Evolutionary conservation across 2,113 vertebrate genomes (phyloP), one percentile per base, ranked within the genome.

Genomic region (Tautogolabrus adspersus): DNA sequence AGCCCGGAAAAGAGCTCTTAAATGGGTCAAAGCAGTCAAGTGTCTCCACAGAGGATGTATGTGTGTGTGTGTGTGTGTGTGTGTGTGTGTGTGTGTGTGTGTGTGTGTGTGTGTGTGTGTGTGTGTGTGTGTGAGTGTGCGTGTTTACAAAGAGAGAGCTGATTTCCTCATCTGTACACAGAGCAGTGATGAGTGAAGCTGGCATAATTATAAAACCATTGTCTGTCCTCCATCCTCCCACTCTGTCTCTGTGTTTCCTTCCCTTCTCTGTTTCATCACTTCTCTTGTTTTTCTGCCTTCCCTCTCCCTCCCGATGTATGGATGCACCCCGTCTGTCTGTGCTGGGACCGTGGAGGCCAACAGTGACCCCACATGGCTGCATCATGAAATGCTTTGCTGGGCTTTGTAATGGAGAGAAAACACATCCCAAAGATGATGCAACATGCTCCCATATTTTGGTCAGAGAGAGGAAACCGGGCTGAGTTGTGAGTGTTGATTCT

Each of bases 1-100:
- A 78, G 77, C 69, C 61, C 3, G 21, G 66, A 84, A 87, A 89
- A 79, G 78, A 87, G 89, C 87, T 86, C 89, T 92, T 93, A 92
- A 93, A 91, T 93, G 91, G 93, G 91, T 93, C 89, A 93, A 83
- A 91, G 83, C 87, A 93, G 91, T 92, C 91, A 91, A 93, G 89
- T 85, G 89, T 91, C 90, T 91, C 89, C 47, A 78, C 6, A 47
- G 85, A 89, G 77, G 79, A 84, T n/a, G n/a, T n/a, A n/a, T n/a
- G n/a, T 73, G 71, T 77, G 77, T 79, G 54, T 74, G 81, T 75
- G 69, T 70, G 65, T 58, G 67, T 75, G 78, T 77, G 72, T 66
- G 55, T 72, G 21, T 75, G 30, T 70, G 49, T 71, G 49, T 79
- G 66, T 51, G 62, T 68, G 72, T 51, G 18, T 47, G 49, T 64